Percentiles rank a stretch among this genome's conserved stretches.
Conservation (phyloP, 2,888 invertebrate species). For the Leptopilina drosophilae region DNA sequence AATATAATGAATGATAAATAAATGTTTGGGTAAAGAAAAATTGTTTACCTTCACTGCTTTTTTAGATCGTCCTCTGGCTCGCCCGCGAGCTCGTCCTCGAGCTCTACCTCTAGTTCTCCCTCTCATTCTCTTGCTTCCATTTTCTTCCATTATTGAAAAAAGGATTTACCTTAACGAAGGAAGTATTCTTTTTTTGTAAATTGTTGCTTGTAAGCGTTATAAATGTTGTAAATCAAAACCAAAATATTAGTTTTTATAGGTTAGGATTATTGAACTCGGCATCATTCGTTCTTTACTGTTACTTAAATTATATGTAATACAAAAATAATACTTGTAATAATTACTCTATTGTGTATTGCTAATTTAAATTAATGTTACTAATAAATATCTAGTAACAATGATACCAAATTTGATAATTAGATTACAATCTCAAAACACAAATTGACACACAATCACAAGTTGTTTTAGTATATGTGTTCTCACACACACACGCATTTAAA, state of each 20-base stretch:
- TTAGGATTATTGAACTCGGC: slow-evolving; percentile 14
- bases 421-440: neutral
- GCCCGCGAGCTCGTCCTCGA: slow-evolving; percentile 86
- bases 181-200: neutral
- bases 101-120: slow-evolving; percentile 89
- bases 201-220: neutral
- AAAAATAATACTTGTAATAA: neutral
- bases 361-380: slow-evolving; percentile 7
- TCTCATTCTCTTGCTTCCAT: slow-evolving; percentile 81
- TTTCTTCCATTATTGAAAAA: slow-evolving; percentile 76
- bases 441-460: neutral
- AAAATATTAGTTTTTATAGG: slow-evolving; percentile 6
- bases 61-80: slow-evolving; percentile 84
- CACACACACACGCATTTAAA: neutral
- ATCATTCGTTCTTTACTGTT: neutral
- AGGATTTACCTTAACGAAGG: neutral
- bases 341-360: neutral
- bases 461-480: too few relatives aligned
- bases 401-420: neutral
- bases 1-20: neutral
- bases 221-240: neutral
- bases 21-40: neutral
- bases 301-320: neutral
- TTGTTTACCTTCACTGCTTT: slow-evolving; percentile 83
- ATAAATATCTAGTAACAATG: slow-evolving; percentile 8